These are phyloP conservation scores for Accipiter cooperii DNA, from an alignment of 2,113 vertebrate genomes.

Conservation along the genomic window DNA sequence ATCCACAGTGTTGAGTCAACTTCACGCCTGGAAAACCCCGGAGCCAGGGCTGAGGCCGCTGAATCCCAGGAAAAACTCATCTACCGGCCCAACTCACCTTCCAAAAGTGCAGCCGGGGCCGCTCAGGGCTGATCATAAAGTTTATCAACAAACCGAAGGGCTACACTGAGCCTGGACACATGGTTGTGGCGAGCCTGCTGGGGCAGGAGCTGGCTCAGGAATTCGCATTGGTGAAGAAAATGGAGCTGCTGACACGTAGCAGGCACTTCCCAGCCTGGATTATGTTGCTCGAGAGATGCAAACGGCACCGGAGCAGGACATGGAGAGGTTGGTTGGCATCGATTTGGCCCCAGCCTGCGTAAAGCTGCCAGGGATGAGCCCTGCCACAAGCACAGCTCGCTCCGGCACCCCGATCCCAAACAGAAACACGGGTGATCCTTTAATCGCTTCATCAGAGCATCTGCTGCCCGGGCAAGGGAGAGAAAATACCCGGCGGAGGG, in stretches of 20 bases:
- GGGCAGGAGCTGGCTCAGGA: neutral
- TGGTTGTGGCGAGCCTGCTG: neutral
- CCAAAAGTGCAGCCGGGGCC: neutral
- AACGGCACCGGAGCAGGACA: neutral
- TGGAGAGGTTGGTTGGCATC: accelerated
- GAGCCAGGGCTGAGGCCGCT: neutral
- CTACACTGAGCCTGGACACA: accelerated
- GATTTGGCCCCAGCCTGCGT: neutral
- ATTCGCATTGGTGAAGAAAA: neutral
- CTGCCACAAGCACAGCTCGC: accelerated
- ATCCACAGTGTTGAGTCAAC: neutral
- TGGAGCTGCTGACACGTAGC: neutral
- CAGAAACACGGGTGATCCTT: accelerated
- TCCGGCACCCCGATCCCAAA: accelerated
- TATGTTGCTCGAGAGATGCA: accelerated
- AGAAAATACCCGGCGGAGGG: accelerated
- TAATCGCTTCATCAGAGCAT: accelerated
- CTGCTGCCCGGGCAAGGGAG: no score
- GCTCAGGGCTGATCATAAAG: neutral
- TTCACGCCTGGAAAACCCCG: neutral
- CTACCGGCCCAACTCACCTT: neutral
- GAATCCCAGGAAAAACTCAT: neutral
- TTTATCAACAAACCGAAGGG: neutral
- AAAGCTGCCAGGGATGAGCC: neutral
- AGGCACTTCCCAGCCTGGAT: neutral